phyloP scores from a whole-genome alignment of 1,140 invertebrate species.

The Aphaenogaster floridana region DNA sequence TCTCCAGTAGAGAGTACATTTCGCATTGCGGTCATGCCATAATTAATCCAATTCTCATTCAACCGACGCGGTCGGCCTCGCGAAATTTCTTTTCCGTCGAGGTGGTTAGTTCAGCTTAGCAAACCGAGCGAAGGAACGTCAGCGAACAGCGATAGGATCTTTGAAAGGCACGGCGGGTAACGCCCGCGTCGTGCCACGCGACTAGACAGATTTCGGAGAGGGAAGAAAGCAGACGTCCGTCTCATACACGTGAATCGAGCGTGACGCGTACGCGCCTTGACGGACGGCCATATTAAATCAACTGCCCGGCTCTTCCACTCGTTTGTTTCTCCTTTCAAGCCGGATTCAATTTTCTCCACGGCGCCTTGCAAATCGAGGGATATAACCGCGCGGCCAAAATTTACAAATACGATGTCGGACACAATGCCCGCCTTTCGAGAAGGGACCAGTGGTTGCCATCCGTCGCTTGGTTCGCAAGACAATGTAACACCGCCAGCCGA shows the following conservation, averaged over 20 bases:
- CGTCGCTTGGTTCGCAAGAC: background rate
- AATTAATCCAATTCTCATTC: constrained; percentile 56
- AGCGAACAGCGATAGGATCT: constrained; percentile 67
- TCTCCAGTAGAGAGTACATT: background rate
- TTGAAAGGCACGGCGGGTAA: constrained; percentile 64
- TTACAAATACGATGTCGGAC: constrained; percentile 80
- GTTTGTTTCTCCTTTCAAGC: constrained; percentile 82
- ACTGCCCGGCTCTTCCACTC: constrained; percentile 75
- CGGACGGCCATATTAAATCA: constrained; percentile 83
- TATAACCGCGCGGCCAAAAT: constrained; percentile 77
- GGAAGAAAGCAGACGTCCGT: constrained; percentile 70
- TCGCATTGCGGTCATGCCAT: constrained; percentile 33
- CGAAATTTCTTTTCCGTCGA: constrained; percentile 23
- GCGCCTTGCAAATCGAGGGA: constrained; percentile 81
- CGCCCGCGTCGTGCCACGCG: constrained; percentile 76
- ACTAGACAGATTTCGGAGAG: constrained; percentile 76
- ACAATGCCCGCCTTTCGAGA: constrained; percentile 62
- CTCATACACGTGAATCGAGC: constrained; percentile 34
- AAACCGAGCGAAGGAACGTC: constrained; percentile 52
- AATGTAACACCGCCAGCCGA: background rate
- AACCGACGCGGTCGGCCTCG: constrained; percentile 24
- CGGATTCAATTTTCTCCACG: constrained; percentile 84
- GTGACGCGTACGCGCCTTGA: constrained; percentile 76
- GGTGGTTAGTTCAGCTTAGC: constrained; percentile 66
- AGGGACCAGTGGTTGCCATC: constrained; percentile 33